phyloP scores from a whole-genome alignment of 2,888 invertebrate genomes.

The Entomobrya multifasciata region DNA sequence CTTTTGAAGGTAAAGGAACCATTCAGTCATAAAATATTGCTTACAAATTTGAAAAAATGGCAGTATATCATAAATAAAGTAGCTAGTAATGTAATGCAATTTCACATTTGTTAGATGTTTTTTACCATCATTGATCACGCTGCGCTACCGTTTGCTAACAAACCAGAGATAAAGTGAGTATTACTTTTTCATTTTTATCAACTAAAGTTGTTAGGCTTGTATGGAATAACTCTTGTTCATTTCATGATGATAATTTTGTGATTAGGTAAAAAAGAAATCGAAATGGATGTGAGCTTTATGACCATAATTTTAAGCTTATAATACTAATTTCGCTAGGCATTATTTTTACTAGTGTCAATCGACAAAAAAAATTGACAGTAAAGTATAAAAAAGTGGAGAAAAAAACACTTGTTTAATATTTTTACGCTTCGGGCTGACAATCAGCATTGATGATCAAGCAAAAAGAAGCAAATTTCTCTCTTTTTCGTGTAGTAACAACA shows the following conservation, averaged over 20 bases:
- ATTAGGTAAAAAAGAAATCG: slow-evolving; percentile 14
- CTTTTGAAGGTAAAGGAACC: slow-evolving; percentile 28
- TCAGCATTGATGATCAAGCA: too few species aligned
- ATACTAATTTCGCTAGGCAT: slow-evolving; percentile 12
- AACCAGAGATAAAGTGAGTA: background rate
- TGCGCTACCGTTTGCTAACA: background rate
- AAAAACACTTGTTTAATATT: background rate
- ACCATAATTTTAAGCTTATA: background rate
- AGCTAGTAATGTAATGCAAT: slow-evolving; percentile 21
- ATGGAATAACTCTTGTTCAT: too few species aligned
- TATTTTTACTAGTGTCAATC: background rate
- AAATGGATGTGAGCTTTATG: background rate
- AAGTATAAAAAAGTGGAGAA: too few species aligned
- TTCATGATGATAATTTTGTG: too few species aligned
- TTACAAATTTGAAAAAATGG: slow-evolving; percentile 61
- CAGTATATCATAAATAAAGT: slow-evolving; percentile 46
- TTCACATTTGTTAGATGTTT: slow-evolving; percentile 26
- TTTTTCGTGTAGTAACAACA: too few species aligned
- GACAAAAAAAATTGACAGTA: slow-evolving; percentile 44
- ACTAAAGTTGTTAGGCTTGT: background rate
- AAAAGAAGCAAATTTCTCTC: too few species aligned
- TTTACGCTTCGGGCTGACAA: too few species aligned
- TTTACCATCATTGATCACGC: background rate
- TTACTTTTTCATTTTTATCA: slow-evolving; percentile 9
- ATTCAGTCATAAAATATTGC: slow-evolving; percentile 62